phyloP scores from a whole-genome alignment of 1,140 invertebrate genomes.

The Brachionus koreanus region DNA sequence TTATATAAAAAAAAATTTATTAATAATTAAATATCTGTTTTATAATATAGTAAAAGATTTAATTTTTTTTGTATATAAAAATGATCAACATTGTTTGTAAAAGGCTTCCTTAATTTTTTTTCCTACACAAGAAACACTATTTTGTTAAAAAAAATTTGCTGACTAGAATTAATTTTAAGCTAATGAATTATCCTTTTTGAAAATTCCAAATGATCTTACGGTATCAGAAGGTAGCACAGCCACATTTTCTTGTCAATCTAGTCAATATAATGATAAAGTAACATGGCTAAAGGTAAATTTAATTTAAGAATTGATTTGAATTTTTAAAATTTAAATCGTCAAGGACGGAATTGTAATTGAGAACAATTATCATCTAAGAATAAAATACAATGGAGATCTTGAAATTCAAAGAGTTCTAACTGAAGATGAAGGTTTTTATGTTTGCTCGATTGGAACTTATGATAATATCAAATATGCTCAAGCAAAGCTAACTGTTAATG shows the following conservation, averaged over 20 bases:
- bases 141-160: too few relatives aligned
- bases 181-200: background rate
- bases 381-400: conserved; percentile 14
- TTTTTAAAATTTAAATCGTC: background rate
- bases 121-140: too few relatives aligned
- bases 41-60: too few relatives aligned
- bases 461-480: conserved; percentile 28
- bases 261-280: background rate
- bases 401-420: background rate
- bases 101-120: too few relatives aligned
- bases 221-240: background rate
- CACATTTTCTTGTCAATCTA: background rate
- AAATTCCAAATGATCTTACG: conserved; percentile 4
- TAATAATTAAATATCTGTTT: too few relatives aligned
- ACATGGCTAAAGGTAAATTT: conserved; percentile 6
- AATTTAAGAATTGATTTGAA: background rate
- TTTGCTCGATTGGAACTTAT: conserved; percentile 22
- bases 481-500: background rate
- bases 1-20: too few relatives aligned
- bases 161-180: too few relatives aligned
- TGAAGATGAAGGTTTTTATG: conserved; percentile 44
- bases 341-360: background rate
- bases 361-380: background rate
- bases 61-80: too few relatives aligned
- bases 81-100: too few relatives aligned